These are phyloP conservation scores for Myathropa florea DNA, from an alignment of 2,888 invertebrate species.

Conservation along the genomic window DNA sequence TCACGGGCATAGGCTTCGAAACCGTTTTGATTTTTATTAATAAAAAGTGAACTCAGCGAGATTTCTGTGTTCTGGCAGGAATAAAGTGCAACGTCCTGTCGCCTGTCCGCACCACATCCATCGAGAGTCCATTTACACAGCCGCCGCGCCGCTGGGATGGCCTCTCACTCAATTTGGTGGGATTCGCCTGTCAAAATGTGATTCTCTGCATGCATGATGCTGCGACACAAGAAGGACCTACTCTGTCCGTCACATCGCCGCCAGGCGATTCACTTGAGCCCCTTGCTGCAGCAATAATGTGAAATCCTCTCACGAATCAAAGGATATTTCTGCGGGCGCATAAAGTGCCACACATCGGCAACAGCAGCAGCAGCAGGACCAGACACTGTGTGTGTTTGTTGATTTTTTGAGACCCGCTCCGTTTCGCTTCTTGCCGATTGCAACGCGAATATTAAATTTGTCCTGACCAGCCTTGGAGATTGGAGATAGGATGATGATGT, in stretches of 20 bases:
- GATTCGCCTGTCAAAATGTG: slow-evolving; percentile 69
- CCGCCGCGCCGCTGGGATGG: slow-evolving; percentile 21
- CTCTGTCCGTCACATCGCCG: no score
- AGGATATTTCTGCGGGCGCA: slow-evolving; percentile 70
- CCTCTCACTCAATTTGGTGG: slow-evolving; percentile 69
- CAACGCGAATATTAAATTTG: slow-evolving; percentile 68
- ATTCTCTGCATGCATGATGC: slow-evolving; percentile 52
- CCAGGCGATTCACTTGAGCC: slow-evolving; percentile 21
- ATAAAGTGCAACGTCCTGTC: slow-evolving; percentile 56
- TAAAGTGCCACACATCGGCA: slow-evolving; percentile 63
- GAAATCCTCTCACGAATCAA: slow-evolving; percentile 69
- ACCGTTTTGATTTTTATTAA: slow-evolving; percentile 63
- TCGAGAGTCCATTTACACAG: slow-evolving; percentile 51
- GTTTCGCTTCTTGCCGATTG: slow-evolving; percentile 25
- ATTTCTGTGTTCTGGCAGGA: slow-evolving; percentile 18
- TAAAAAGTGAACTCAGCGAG: slow-evolving; percentile 43
- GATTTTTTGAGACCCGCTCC: slow-evolving; percentile 32
- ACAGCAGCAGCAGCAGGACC: slow-evolving; percentile 7
- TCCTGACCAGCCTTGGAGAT: slow-evolving; percentile 40
- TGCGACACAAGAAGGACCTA: neutral
- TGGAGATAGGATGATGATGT: slow-evolving; percentile 48
- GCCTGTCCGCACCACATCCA: slow-evolving; percentile 48
- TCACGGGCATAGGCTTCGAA: neutral
- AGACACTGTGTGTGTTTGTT: slow-evolving; percentile 19
- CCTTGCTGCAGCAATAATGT: slow-evolving; percentile 60